Evolutionary conservation across 2,888 invertebrate genomes (phyloP).

Genomic region (Nomada ferruginata): DNA sequence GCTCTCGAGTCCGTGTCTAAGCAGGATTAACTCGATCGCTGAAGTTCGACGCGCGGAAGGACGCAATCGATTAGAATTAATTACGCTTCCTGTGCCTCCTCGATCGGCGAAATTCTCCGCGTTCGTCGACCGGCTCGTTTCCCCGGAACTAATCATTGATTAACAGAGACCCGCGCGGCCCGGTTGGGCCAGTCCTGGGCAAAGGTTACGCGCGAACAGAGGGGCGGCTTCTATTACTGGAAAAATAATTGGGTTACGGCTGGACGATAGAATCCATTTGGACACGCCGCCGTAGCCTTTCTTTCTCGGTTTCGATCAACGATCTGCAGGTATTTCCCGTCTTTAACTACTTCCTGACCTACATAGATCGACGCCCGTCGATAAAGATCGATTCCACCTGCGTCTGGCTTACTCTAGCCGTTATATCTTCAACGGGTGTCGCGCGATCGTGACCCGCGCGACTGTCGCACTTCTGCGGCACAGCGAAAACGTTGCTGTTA

Average conservation of each 20-base stretch:
- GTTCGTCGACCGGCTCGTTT: conserved; percentile 31
- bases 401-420: neutral
- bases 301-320: conserved; percentile 59
- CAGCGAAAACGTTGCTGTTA: conserved; percentile 25
- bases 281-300: conserved; percentile 22
- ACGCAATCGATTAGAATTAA: conserved; percentile 67
- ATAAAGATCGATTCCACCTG: conserved; percentile 27
- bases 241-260: conserved; percentile 71
- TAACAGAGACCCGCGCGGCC: conserved; percentile 35
- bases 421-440: neutral
- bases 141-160: conserved; percentile 51
- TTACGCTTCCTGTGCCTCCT: conserved; percentile 49
- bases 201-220: conserved; percentile 21
- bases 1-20: neutral
- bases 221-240: conserved; percentile 49
- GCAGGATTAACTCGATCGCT: conserved; percentile 51
- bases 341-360: conserved; percentile 63
- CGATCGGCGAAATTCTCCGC: conserved; percentile 45
- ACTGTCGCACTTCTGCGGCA: neutral
- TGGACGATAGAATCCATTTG: conserved; percentile 56
- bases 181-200: neutral
- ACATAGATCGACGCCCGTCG: conserved; percentile 17
- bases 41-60: conserved; percentile 41
- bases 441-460: neutral
- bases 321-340: conserved; percentile 68